Percentiles rank a stretch among this genome's conserved stretches.
Conservation (phyloP, 1,140 invertebrate species). For the Watersipora subatra region DNA sequence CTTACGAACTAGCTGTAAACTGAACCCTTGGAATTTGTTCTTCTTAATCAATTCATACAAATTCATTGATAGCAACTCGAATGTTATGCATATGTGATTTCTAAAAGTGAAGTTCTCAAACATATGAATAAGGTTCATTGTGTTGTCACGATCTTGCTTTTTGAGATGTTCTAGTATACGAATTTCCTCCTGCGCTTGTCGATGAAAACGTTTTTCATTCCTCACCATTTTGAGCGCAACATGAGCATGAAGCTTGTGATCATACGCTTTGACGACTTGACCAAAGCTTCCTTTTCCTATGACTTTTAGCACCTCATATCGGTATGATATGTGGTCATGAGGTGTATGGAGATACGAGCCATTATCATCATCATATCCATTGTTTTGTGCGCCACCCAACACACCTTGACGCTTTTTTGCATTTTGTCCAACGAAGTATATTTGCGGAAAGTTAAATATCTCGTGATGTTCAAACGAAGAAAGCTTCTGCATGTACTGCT, state of each 20-base stretch:
- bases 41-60: conserved; percentile 98
- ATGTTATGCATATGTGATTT: conserved; percentile 98
- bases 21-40: conserved; percentile 98
- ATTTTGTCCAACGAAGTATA: conserved; percentile 90
- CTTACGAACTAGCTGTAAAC: conserved; percentile 79
- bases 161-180: conserved; percentile 87
- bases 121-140: conserved; percentile 99
- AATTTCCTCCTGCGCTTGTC: conserved; percentile 98
- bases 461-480: conserved; percentile 88
- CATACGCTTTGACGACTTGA: conserved; percentile 95
- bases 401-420: conserved; percentile 79
- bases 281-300: conserved; percentile 99
- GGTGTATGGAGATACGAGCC: conserved; percentile 93
- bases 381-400: conserved; percentile 69
- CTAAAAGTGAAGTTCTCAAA: conserved; percentile 95
- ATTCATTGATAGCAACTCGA: conserved; percentile 95
- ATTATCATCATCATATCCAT: conserved; percentile 84
- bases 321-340: conserved; percentile 93
- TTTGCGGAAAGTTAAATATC: conserved; percentile 71
- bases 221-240: conserved; percentile 94
- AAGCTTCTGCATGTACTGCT: conserved; percentile 81
- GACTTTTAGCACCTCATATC: conserved; percentile 83
- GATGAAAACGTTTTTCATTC: conserved; percentile 95
- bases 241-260: conserved; percentile 85
- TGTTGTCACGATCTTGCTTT: conserved; percentile 92